Conservation (phyloP, 2,113 vertebrate species). For the Potamarius usumacintae region DNA sequence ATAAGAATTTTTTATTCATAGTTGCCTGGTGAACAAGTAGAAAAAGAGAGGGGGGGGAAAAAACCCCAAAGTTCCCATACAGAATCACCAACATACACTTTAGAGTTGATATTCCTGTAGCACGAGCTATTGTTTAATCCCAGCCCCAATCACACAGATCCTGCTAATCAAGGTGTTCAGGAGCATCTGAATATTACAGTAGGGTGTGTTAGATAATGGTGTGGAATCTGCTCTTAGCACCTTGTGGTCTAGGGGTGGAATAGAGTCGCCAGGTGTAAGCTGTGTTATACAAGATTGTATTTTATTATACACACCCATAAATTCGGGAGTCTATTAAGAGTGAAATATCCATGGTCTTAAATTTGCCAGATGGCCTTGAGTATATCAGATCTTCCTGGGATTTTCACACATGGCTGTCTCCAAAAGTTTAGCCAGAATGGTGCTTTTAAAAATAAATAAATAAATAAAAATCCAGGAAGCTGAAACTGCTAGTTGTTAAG, state of each 20-base stretch:
- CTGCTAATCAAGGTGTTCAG: conserved; percentile 10
- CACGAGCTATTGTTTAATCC: not conserved
- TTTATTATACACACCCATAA: not conserved
- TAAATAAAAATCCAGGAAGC: too few relatives aligned
- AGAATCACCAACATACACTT: not conserved
- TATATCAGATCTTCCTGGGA: not conserved
- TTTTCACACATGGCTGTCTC: not conserved
- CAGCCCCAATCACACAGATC: not conserved
- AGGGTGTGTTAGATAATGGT: conserved; percentile 3
- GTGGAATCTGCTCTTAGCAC: not conserved
- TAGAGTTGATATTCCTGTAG: not conserved
- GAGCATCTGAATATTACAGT: not conserved
- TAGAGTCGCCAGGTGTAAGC: not conserved
- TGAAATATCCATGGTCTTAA: not conserved
- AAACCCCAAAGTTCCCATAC: not conserved
- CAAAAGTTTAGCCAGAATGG: too few relatives aligned
- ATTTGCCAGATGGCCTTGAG: not conserved
- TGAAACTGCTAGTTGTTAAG: not conserved
- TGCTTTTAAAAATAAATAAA: too few relatives aligned
- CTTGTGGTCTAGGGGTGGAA: not conserved
- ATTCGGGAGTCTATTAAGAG: not conserved
- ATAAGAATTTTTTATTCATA: not conserved
- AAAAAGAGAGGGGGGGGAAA: too few relatives aligned
- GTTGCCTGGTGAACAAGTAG: not conserved
- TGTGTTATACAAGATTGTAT: not conserved